Conservation (phyloP, 2,113 vertebrate genomes). For the Siniperca chuatsi region DNA sequence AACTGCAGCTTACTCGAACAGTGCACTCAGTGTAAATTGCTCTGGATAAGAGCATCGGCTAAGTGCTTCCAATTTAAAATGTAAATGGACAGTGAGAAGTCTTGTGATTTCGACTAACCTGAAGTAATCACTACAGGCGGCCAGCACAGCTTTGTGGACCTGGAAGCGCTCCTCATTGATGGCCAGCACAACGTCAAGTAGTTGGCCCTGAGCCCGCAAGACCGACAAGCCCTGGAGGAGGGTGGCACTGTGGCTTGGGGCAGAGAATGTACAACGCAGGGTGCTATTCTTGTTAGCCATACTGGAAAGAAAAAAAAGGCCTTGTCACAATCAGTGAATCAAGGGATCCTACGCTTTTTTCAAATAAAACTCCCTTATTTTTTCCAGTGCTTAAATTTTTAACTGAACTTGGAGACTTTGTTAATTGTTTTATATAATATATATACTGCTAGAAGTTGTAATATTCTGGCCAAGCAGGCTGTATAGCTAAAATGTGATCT, state of each 20-base stretch:
- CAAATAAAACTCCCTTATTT: not conserved
- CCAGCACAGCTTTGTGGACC: constrained; percentile 96
- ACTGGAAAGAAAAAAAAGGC: constrained; percentile 85
- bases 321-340: constrained; percentile 40
- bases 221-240: constrained; percentile 94
- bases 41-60: constrained; percentile 7
- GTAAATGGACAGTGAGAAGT: constrained; percentile 29
- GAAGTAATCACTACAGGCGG: constrained; percentile 99
- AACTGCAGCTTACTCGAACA: not conserved
- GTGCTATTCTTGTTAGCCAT: constrained; percentile 93
- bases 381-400: constrained; percentile 1
- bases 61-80: constrained; percentile 47
- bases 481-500: not conserved
- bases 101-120: constrained; percentile 83
- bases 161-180: constrained; percentile 94
- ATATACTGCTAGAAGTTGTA: not conserved
- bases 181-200: constrained; percentile 94
- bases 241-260: constrained; percentile 91
- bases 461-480: not conserved
- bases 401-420: not conserved
- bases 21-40: constrained; percentile 26
- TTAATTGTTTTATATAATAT: not conserved
- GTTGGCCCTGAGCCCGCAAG: constrained; percentile 92
- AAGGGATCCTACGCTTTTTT: constrained; percentile 12
- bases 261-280: constrained; percentile 95